Evolutionary conservation across 2,888 invertebrate species (phyloP), one percentile per base, ranked within the genome.

Genomic region (Cosmia trapezina): DNA sequence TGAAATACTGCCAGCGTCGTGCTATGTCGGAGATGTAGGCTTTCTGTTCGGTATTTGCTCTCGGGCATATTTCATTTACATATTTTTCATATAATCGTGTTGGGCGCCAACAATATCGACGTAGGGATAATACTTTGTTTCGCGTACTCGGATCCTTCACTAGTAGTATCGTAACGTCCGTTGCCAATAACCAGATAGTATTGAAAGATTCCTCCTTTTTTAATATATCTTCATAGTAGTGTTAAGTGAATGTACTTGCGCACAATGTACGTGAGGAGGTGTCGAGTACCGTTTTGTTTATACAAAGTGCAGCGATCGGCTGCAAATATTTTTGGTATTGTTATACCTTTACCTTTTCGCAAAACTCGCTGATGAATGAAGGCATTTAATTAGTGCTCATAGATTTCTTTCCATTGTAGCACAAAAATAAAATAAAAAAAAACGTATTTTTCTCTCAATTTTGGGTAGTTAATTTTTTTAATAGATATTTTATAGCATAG

Each of bases 291-390:
- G 63, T 88, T 90, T 87, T 76, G 85, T 89, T 91, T 83, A 73
- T 82, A 86, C 79, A 80, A 93, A 93, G 90, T 89, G 94, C 93
- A 91, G 94, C 87, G 78, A 45, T 74, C 83, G 84, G 80, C 94
- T 94, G 94, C 94, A 92, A 91, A 94, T 95, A 94, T 95, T 95
- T 94, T 95, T 93, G 94, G 94, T 95, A 94, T 93, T 89, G 62
- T 92, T 94, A 93, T 93, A 92, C 89, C 90, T 89, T 83, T 88
- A 88, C 86, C 77, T 85, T 83, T 79, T 80, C 88, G 87, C 88
- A 86, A 85, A 88, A 90, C 84, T 88, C 87, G 90, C 91, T 92
- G 88, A 91, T 91, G 90, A 88, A 88, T 90, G 90, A 91, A 91
- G 90, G 94, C 94, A 94, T 94, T 93, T 94, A 93, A 91, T 84